Conservation (phyloP, 92 coral and sea anemone species). For the Phenganax stokvisi region DNA sequence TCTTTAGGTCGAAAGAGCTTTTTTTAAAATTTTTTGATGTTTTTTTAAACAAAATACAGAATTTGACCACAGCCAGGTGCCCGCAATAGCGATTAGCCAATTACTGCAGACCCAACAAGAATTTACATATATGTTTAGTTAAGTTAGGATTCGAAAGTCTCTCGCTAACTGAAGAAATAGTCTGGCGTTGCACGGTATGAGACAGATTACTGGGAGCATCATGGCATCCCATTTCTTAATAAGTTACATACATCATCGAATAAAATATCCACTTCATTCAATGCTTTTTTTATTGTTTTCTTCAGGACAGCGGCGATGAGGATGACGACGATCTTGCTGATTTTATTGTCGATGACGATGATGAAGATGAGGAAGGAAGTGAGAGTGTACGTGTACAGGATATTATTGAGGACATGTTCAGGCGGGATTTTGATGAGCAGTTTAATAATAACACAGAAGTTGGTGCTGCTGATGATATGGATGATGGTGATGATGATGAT, state of each 20-base stretch:
- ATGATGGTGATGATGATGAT: constrained; percentile 26
- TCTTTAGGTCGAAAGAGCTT: too few relatives aligned
- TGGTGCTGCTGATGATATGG: constrained; percentile 7
- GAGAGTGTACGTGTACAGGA: constrained; percentile 64
- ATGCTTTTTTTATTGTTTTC: not conserved
- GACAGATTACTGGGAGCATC: too few relatives aligned
- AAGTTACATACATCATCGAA: not conserved
- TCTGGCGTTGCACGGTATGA: too few relatives aligned
- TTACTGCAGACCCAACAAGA: too few relatives aligned
- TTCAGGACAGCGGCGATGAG: constrained; percentile 80
- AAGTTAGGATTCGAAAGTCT: too few relatives aligned
- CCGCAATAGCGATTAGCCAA: too few relatives aligned
- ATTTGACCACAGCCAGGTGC: too few relatives aligned
- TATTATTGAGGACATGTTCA: constrained; percentile 60
- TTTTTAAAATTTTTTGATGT: too few relatives aligned
- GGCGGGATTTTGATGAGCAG: not conserved
- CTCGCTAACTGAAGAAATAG: too few relatives aligned
- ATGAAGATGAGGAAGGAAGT: constrained; percentile 3
- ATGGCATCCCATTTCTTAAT: not conserved
- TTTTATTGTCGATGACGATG: constrained; percentile 76
- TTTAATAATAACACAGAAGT: not conserved
- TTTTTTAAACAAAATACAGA: too few relatives aligned
- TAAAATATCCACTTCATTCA: not conserved
- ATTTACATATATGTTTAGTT: too few relatives aligned
- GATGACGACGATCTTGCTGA: constrained; percentile 69